Base-by-base conservation (phyloP, 2,888 invertebrate genomes). In the Hypselothyrea guttata region DNA sequence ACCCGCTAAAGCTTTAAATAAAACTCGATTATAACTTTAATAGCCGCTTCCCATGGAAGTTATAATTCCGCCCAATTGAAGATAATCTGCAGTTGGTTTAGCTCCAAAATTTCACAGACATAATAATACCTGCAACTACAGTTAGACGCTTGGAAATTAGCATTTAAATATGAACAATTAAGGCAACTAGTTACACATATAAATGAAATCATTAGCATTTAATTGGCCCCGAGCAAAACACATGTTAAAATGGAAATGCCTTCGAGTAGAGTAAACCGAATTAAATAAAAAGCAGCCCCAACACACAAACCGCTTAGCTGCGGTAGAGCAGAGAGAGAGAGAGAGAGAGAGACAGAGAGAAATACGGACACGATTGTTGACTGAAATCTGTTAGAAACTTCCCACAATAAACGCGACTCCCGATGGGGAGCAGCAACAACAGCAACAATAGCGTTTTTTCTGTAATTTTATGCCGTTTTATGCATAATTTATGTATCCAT, bases 401-500 rank as follows among this genome's bases (percentile, higher is more conserved):
- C 78, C 75, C 78, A 82, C 78, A 77, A 75, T 65, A 58, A 68
- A 62, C 38, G 57, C 44, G 27, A 45, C 30, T 51, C 28, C 22
- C 22, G 22, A 22, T 5, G 22, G 22, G 22, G 22, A 22, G 22
- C 22, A 22, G 22, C 22, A 22, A 22, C 22, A 22, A 22, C 22
- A 22, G 5, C 22, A 22, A 22, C 22, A 22, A 22, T 49, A 76
- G 49, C 52, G 63, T 71, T 74, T 58, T 55, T 62, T 49, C 33
- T 71, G 73, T 81, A 75, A 72, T 77, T 59, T 66, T 59, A 63
- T 74, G 64, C 75, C 64, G 49, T 58, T 70, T 68, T 73, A 76
- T 79, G 77, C 75, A 83, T 84, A 82, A 73, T 79, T 82, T 83
- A 73, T 74, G n/a, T n/a, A n/a, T n/a, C n/a, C n/a, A n/a, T n/a